Evolutionary conservation across 1,140 invertebrate genomes (phyloP).

Genomic region (Ceratosolen solmsi): DNA sequence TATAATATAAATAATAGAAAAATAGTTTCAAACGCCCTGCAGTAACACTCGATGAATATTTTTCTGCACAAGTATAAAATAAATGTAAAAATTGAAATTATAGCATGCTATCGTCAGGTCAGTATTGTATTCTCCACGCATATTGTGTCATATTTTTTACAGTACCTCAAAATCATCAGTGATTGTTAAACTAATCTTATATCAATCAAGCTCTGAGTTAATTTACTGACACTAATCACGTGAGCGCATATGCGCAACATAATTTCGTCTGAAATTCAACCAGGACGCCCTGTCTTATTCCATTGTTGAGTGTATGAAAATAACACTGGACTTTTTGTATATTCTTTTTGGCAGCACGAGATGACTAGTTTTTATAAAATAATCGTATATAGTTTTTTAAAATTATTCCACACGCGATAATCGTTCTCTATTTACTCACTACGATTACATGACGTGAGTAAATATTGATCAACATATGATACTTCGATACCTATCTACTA

Average conservation of each 20-base stretch:
- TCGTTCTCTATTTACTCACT: neutral
- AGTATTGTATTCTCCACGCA: no score
- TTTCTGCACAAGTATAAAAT: no score
- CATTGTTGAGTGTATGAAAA: neutral
- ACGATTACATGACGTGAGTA: neutral
- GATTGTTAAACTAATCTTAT: no score
- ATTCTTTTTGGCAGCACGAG: neutral
- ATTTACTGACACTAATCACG: constrained; percentile 18
- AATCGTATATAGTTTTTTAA: neutral
- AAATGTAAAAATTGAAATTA: no score
- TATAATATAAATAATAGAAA: neutral
- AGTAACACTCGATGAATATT: no score
- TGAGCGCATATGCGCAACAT: constrained; percentile 6
- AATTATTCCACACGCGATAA: neutral
- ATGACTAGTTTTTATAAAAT: neutral
- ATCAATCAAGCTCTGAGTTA: no score
- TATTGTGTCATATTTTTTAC: no score
- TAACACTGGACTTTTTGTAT: constrained; percentile 5
- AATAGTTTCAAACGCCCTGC: neutral
- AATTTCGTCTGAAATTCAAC: neutral
- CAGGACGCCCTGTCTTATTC: neutral
- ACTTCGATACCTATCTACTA: neutral
- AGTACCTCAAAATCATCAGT: no score
- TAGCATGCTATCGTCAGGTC: no score
- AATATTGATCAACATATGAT: constrained; percentile 39